Evolutionary conservation across 2,888 invertebrate genomes (phyloP).

Genomic region (Strigamia maritima): DNA sequence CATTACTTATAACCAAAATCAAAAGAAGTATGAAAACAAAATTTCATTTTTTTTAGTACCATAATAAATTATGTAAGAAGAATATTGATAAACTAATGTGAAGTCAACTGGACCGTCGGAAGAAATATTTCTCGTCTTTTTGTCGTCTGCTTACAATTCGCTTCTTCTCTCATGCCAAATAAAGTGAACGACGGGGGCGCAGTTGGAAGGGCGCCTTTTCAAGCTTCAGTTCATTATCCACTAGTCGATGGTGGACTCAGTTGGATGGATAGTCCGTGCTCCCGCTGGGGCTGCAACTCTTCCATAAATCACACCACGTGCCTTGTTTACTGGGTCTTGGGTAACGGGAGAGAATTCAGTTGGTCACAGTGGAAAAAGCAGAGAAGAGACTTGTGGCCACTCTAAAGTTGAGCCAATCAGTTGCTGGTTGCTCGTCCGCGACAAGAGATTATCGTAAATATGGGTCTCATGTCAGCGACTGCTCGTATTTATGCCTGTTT

Average conservation of each 20-base stretch:
- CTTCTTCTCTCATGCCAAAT: neutral
- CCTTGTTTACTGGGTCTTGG: slow-evolving; percentile 23
- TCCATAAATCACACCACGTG: slow-evolving; percentile 16
- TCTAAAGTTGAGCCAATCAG: slow-evolving; percentile 11
- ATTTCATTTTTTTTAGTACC: too few relatives aligned
- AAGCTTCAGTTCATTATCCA: slow-evolving; percentile 23
- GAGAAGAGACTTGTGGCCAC: slow-evolving; percentile 11
- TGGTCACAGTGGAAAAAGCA: slow-evolving; percentile 19
- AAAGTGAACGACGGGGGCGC: slow-evolving; percentile 18
- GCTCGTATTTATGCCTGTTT: slow-evolving; percentile 19
- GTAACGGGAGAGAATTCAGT: slow-evolving; percentile 16
- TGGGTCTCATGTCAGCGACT: slow-evolving; percentile 19
- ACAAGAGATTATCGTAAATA: slow-evolving; percentile 23
- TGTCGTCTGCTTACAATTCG: neutral
- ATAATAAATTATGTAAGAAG: too few relatives aligned
- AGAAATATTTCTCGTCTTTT: neutral
- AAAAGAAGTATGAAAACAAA: too few relatives aligned
- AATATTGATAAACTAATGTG: neutral
- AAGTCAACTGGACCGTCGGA: neutral
- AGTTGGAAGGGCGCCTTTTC: slow-evolving; percentile 14
- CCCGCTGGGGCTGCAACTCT: slow-evolving; percentile 19
- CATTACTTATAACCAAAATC: neutral
- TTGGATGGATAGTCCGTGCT: slow-evolving; percentile 18
- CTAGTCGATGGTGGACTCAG: slow-evolving; percentile 16
- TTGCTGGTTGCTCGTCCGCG: slow-evolving; percentile 23